phyloP scores from a whole-genome alignment of 2,888 invertebrate species.

The Lochmaea crataegi region DNA sequence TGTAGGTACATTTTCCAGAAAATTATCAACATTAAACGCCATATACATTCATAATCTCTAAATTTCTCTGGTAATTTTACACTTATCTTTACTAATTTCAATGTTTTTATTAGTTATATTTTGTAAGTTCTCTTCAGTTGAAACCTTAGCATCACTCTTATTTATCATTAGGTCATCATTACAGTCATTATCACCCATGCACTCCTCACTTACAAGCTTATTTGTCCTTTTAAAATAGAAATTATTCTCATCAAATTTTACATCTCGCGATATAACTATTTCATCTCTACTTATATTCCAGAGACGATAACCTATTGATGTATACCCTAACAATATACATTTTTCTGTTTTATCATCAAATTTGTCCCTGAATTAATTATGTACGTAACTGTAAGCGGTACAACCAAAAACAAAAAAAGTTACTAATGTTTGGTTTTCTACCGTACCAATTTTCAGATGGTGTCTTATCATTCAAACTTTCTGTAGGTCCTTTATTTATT shows the following conservation, averaged over 20 bases:
- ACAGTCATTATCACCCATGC: too few species aligned
- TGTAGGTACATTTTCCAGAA: slow-evolving; percentile 39
- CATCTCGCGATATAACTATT: slow-evolving; percentile 40
- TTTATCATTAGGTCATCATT: background rate
- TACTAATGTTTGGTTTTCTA: slow-evolving; percentile 20
- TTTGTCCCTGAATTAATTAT: slow-evolving; percentile 6
- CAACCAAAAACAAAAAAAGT: background rate
- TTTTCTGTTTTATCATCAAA: slow-evolving; percentile 37
- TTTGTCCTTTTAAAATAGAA: slow-evolving; percentile 27
- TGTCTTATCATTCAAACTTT: background rate
- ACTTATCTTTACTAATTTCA: slow-evolving; percentile 21
- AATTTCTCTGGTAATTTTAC: slow-evolving; percentile 31
- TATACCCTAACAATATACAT: slow-evolving; percentile 41
- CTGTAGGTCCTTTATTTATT: too few species aligned
- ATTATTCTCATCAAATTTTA: slow-evolving; percentile 40
- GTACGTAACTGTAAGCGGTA: slow-evolving; percentile 11
- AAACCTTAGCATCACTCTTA: background rate
- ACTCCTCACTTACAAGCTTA: background rate
- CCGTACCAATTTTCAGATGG: slow-evolving; percentile 27
- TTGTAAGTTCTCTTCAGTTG: too few species aligned
- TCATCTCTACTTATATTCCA: slow-evolving; percentile 34
- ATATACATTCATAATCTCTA: slow-evolving; percentile 37
- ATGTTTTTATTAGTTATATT: too few species aligned
- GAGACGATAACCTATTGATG: slow-evolving; percentile 29
- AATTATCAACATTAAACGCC: slow-evolving; percentile 40